Base-by-base conservation (phyloP, 2,797 vertebrate genomes). In the Naso thynnoides region DNA sequence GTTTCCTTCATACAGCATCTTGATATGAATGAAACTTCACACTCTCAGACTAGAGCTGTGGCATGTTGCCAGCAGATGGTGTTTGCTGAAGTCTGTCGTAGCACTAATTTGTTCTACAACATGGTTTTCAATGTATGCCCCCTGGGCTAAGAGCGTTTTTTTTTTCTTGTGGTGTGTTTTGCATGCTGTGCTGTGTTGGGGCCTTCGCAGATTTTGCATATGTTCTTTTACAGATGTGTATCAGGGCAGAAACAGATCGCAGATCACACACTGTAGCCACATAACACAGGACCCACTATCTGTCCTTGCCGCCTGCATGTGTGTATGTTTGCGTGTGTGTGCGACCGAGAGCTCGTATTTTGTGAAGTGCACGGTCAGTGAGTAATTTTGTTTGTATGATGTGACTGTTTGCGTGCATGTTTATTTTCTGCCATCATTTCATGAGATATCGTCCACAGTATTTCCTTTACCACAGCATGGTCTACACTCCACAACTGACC, bases 201-300 rank as follows among this genome's bases (percentile, higher is more conserved):
- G 48, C 57, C 8, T 70, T 76, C 48, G 26, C n/a, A 63, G 73
- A 69, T 84, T 91, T 92, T 93, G 91, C 91, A 91, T 91, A 82
- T 84, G 71, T 66, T 63, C 70, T 70, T 31, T 27, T 36, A 48
- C 23, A 73, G 87, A 90, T 86, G 42, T 24, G 7, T 86, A 84
- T 89, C 89, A 67, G 49, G 27, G 24, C 33, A 69, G 48, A 66
- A 60, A 79, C 63, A 82, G 45, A 72, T 78, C 41, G 78, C 63
- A 82, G 45, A 72, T 78, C 41, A 69, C 23, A 61, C 27, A 42
- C 31, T 70, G 55, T 61, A 10, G 21, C 19, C 65, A 52, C 48
- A 45, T 48, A 71, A 83, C 76, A 81, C 52, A 70, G 42, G 13
- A 21, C 26, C 29, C 4, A 61, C 59, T 81, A 56, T 85, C 57